Percentiles rank a stretch among this genome's conserved stretches.
These are phyloP conservation scores for Anguilla anguilla DNA, from an alignment of 2,797 vertebrate species.

Conservation along the genomic window DNA sequence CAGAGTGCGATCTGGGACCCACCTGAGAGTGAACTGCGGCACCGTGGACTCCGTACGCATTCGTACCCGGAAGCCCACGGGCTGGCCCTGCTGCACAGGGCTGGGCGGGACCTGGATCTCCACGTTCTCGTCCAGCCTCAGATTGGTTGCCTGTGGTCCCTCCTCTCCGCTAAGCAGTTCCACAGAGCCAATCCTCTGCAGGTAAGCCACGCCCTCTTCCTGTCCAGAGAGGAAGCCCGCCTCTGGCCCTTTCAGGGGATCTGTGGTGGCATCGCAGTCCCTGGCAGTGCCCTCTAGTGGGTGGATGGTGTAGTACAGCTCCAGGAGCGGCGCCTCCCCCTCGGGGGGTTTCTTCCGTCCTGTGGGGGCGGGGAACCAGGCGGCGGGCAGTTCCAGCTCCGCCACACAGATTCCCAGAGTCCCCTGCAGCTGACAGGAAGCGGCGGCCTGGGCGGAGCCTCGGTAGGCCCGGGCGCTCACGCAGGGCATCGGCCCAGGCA, in stretches of 20 bases:
- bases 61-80: constrained; percentile 83
- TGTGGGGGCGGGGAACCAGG: constrained; percentile 84
- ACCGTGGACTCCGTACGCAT: constrained; percentile 75
- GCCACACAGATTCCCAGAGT: constrained; percentile 90
- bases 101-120: constrained; percentile 81
- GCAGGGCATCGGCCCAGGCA: constrained; percentile 79
- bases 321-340: constrained; percentile 75
- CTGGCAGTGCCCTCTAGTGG: constrained; percentile 66
- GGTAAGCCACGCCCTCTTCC: constrained; percentile 68
- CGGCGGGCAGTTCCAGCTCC: constrained; percentile 82
- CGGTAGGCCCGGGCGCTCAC: constrained; percentile 82
- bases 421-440: constrained; percentile 83
- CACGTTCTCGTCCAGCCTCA: constrained; percentile 84
- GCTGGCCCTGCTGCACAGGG: constrained; percentile 85
- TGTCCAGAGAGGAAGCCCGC: constrained; percentile 64
- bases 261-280: constrained; percentile 76
- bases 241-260: constrained; percentile 72
- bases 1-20: constrained; percentile 41
- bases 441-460: constrained; percentile 77
- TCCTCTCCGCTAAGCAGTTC: constrained; percentile 77
- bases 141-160: constrained; percentile 69
- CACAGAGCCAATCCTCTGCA: constrained; percentile 84
- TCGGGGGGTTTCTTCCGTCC: constrained; percentile 71
- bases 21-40: constrained; percentile 92
- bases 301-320: constrained; percentile 86